Evolutionary conservation across 2,888 invertebrate genomes (phyloP).

Genomic region (Caenorhabditis sp.): DNA sequence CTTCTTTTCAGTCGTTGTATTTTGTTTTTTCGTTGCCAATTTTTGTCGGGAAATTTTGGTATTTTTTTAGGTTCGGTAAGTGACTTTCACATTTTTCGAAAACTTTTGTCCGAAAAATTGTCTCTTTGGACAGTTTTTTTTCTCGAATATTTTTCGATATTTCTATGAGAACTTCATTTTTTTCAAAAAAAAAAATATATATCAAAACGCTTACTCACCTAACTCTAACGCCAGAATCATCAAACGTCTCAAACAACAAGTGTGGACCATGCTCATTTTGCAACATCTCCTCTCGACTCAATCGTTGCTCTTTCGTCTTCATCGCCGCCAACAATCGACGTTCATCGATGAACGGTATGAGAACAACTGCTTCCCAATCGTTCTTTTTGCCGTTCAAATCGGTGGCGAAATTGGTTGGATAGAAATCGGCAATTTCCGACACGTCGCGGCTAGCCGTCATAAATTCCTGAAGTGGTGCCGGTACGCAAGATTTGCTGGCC

Average conservation of each 20-base stretch:
- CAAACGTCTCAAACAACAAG: conserved; percentile 77
- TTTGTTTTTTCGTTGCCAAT: too few relatives aligned
- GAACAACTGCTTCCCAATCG: conserved; percentile 94
- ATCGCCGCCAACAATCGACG: conserved; percentile 78
- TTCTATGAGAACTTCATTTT: too few relatives aligned
- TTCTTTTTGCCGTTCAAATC: conserved; percentile 94
- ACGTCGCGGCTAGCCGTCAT: conserved; percentile 78
- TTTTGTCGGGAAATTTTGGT: too few relatives aligned
- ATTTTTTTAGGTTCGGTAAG: too few relatives aligned
- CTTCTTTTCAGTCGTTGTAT: too few relatives aligned
- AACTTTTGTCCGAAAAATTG: too few relatives aligned
- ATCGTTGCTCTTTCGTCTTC: conserved; percentile 70
- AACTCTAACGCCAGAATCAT: not conserved
- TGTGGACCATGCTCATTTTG: conserved; percentile 89
- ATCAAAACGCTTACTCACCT: not conserved
- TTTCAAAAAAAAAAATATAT: not conserved
- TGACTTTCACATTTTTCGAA: too few relatives aligned
- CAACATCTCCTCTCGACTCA: conserved; percentile 79
- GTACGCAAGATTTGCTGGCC: conserved; percentile 83
- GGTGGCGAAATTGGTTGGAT: conserved; percentile 87
- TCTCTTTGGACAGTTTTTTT: too few relatives aligned
- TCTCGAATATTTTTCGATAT: too few relatives aligned
- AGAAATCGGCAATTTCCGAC: conserved; percentile 87
- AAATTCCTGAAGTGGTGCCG: conserved; percentile 74
- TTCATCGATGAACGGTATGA: conserved; percentile 92